Conservation (phyloP, 2,797 vertebrate species). For the Staurois parvus region DNA sequence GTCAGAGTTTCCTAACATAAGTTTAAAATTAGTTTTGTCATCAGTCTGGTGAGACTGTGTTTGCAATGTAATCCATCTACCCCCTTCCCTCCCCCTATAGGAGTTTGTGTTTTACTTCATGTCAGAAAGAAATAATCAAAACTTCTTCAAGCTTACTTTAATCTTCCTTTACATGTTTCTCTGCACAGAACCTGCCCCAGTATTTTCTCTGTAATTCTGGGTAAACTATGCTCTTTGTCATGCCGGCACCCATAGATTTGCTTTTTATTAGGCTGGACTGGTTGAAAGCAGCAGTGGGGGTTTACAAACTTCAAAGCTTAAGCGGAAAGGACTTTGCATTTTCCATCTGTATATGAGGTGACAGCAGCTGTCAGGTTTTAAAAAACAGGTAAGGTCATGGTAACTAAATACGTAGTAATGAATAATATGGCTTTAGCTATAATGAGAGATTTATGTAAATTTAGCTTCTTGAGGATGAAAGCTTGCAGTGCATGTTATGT, state of each 20-base stretch:
- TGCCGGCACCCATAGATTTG: neutral
- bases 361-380: constrained; percentile 27
- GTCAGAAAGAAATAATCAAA: neutral
- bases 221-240: constrained; percentile 31
- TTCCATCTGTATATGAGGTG: constrained; percentile 11
- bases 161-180: constrained; percentile 8
- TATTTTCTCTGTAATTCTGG: neutral
- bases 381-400: constrained; percentile 12
- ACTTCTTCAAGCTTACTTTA: constrained; percentile 5
- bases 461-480: constrained; percentile 1
- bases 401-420: constrained; percentile 17
- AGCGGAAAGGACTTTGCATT: constrained; percentile 23
- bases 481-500: neutral
- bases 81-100: neutral
- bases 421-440: constrained; percentile 16
- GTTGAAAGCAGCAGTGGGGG: neutral
- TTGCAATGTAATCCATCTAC: constrained; percentile 2
- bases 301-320: constrained; percentile 15
- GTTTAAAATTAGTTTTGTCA: constrained; percentile 16
- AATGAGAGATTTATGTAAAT: constrained; percentile 26
- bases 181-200: constrained; percentile 7
- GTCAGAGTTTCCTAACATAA: neutral
- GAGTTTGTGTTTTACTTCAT: constrained; percentile 6
- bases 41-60: constrained; percentile 6
- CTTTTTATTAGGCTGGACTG: neutral